phyloP scores from a whole-genome alignment of 2,113 vertebrate species.

The Clarias magur region DNA sequence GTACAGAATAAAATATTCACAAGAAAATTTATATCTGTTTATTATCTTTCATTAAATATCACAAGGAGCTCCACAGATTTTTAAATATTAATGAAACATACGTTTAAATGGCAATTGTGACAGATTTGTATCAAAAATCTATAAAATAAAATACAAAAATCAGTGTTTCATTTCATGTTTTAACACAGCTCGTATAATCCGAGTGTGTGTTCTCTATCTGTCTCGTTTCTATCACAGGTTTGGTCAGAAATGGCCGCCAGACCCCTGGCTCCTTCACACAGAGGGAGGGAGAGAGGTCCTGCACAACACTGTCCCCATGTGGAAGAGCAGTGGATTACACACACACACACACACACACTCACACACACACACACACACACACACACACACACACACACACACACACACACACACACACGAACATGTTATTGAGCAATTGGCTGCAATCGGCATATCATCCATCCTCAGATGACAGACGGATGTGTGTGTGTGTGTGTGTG shows the following conservation, averaged over 20 bases:
- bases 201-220: not conserved
- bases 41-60: too few species aligned
- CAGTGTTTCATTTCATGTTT: not conserved
- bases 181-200: too few species aligned
- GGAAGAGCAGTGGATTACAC: slow-evolving; percentile 55
- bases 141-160: too few species aligned
- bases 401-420: too few species aligned
- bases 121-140: too few species aligned
- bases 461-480: not conserved
- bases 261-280: not conserved
- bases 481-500: not conserved
- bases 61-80: too few species aligned
- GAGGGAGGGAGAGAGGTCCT: slow-evolving; percentile 45
- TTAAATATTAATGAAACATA: too few species aligned
- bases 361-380: slow-evolving; percentile 5
- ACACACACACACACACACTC: slow-evolving; percentile 1
- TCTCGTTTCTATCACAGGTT: not conserved
- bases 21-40: too few species aligned
- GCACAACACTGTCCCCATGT: slow-evolving; percentile 68
- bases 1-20: too few species aligned
- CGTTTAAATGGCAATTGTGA: too few species aligned
- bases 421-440: not conserved
- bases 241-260: not conserved
- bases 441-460: not conserved
- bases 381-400: too few species aligned